Conservation (phyloP, 2,113 vertebrate genomes). For the Sinocyclocheilus rhinocerous region DNA sequence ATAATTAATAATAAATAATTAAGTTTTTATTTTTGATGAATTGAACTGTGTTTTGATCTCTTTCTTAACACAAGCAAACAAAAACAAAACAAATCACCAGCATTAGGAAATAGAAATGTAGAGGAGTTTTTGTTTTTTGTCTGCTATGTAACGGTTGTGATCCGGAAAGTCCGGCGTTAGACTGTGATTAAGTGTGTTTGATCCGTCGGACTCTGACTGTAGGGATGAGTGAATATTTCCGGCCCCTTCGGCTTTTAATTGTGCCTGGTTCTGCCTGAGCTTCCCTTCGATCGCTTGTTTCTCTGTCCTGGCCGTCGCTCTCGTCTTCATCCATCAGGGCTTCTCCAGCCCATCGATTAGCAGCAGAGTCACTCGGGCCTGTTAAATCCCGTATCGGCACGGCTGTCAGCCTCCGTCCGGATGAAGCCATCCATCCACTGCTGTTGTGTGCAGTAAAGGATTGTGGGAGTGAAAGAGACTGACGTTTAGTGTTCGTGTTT, state of each 20-base stretch:
- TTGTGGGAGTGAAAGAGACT: neutral
- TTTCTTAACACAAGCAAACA: neutral
- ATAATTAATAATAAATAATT: too few species aligned
- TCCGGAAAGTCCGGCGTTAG: neutral
- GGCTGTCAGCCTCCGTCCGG: neutral
- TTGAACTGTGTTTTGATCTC: neutral
- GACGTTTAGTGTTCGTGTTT: neutral
- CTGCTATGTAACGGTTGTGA: neutral
- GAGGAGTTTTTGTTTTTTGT: neutral
- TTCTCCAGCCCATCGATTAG: conserved; percentile 33
- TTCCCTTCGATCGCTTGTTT: conserved; percentile 7
- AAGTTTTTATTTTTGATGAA: neutral
- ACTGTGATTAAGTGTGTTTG: neutral
- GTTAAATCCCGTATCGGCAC: neutral
- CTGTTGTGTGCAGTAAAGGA: neutral
- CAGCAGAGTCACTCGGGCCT: too few species aligned
- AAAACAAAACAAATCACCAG: neutral
- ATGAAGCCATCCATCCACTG: neutral
- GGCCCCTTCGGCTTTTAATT: neutral
- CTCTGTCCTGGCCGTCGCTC: neutral
- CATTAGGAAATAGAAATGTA: neutral
- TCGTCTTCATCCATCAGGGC: conserved; percentile 64
- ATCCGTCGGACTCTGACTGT: neutral
- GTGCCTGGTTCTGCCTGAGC: conserved; percentile 1
- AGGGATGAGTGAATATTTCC: conserved; percentile 3